These are phyloP conservation scores for Chrysotoxum bicinctum DNA, from an alignment of 2,888 invertebrate species.

Conservation along the genomic window DNA sequence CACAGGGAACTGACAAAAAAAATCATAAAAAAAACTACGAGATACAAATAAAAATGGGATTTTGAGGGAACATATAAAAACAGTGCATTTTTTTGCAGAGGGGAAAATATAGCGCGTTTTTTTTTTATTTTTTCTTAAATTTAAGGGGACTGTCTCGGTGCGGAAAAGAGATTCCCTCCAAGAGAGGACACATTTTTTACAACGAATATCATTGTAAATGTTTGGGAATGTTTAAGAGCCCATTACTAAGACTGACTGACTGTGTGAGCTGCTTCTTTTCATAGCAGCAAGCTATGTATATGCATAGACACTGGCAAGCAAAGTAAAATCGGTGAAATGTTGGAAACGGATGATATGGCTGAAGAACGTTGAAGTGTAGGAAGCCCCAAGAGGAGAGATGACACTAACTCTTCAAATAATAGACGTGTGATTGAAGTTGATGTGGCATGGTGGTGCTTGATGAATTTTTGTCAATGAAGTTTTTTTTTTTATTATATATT, in stretches of 20 bases:
- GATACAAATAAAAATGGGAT: conserved; percentile 39
- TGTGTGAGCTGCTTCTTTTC: conserved; percentile 21
- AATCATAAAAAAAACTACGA: background rate
- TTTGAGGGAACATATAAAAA: conserved; percentile 27
- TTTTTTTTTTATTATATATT: conserved; percentile 6
- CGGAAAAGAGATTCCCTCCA: conserved; percentile 20
- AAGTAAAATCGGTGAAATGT: conserved; percentile 51
- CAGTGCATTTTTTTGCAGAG: conserved; percentile 2
- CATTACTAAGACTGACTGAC: conserved; percentile 55
- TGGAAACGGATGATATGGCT: conserved; percentile 45
- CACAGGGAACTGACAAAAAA: conserved; percentile 25
- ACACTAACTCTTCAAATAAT: conserved; percentile 72
- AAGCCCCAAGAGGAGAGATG: conserved; percentile 54
- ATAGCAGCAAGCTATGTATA: background rate
- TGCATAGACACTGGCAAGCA: conserved; percentile 6
- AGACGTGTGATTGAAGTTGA: conserved; percentile 72
- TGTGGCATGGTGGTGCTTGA: conserved; percentile 63
- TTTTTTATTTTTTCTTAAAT: background rate
- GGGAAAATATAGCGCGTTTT: conserved; percentile 27
- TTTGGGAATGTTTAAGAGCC: conserved; percentile 66
- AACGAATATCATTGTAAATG: conserved; percentile 54
- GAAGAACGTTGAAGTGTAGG: conserved; percentile 39
- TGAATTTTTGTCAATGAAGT: conserved; percentile 67
- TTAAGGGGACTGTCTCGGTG: conserved; percentile 22
- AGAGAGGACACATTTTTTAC: conserved; percentile 55